Percentiles rank a stretch among this genome's conserved stretches.
phyloP scores from a whole-genome alignment of 2,888 invertebrate species.

The Drosophila mulleri region DNA sequence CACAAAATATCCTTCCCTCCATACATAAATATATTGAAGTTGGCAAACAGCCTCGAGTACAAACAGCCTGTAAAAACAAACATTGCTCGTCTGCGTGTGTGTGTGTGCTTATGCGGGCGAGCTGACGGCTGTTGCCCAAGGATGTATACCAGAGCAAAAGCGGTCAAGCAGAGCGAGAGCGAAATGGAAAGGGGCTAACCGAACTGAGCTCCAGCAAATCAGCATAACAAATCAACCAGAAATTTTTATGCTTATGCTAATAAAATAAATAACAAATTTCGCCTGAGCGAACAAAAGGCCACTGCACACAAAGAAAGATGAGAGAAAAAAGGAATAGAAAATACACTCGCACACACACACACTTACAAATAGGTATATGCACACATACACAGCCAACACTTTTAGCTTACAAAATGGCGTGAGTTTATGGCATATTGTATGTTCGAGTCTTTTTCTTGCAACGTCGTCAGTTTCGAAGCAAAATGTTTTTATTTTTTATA shows the following conservation, averaged over 20 bases:
- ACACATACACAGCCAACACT: slow-evolving; percentile 20
- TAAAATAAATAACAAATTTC: slow-evolving; percentile 78
- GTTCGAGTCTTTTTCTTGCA: slow-evolving; percentile 44
- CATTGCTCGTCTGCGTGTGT: slow-evolving; percentile 25
- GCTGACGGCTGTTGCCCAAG: slow-evolving; percentile 67
- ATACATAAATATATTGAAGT: slow-evolving; percentile 22
- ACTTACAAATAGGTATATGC: slow-evolving; percentile 12
- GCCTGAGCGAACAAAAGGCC: slow-evolving; percentile 56
- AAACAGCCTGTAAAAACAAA: slow-evolving; percentile 50
- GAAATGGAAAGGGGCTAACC: slow-evolving; percentile 19
- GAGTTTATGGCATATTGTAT: slow-evolving; percentile 53
- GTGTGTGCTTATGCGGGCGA: slow-evolving; percentile 27
- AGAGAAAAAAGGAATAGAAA: slow-evolving; percentile 12
- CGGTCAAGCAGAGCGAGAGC: slow-evolving; percentile 36
- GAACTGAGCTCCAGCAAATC: slow-evolving; percentile 59
- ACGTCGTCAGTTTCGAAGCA: slow-evolving; percentile 50
- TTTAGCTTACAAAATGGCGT: slow-evolving; percentile 37
- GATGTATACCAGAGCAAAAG: slow-evolving; percentile 35
- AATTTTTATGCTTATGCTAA: slow-evolving; percentile 77
- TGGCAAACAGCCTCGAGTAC: slow-evolving; percentile 39
- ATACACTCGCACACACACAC: slow-evolving; percentile 9
- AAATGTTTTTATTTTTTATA: neutral
- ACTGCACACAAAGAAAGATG: neutral
- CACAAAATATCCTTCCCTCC: slow-evolving; percentile 14
- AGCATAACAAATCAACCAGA: slow-evolving; percentile 82